Conservation (phyloP, 2,113 vertebrate genomes). For the Amazona guildingii region DNA sequence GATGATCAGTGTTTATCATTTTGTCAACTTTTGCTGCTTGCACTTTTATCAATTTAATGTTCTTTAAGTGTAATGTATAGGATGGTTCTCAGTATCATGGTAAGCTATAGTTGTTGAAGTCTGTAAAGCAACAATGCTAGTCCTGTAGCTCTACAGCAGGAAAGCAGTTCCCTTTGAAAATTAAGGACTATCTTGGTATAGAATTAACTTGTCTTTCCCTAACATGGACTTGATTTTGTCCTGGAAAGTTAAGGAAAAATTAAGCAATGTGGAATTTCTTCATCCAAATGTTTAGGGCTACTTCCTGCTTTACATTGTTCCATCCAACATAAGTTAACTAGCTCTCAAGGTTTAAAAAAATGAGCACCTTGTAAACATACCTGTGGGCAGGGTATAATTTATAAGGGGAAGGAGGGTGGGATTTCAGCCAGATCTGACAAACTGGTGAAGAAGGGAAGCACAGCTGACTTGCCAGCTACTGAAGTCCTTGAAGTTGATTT, state of each 20-base stretch:
- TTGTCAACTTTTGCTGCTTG: not conserved
- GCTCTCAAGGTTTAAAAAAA: not conserved
- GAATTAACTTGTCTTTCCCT: not conserved
- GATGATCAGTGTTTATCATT: not conserved
- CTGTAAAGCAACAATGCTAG: not conserved
- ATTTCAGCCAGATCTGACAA: not conserved
- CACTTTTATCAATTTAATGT: not conserved
- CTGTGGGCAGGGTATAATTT: not conserved
- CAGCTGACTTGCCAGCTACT: not conserved
- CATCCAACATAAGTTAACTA: not conserved
- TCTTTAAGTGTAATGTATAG: not conserved
- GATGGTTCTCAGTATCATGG: not conserved
- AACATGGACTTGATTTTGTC: not conserved
- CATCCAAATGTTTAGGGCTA: not conserved
- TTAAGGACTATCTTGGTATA: not conserved
- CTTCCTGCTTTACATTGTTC: not conserved
- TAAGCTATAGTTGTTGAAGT: not conserved
- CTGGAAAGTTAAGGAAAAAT: not conserved
- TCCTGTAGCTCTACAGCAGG: not conserved
- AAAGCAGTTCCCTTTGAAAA: not conserved
- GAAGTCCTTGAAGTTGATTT: slow-evolving; percentile 27
- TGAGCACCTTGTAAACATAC: not conserved
- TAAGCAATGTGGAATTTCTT: not conserved
- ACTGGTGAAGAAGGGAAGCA: not conserved
- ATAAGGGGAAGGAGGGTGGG: not conserved